Conservation (phyloP, 2,888 invertebrate species). For the Horisme vitalbata region DNA sequence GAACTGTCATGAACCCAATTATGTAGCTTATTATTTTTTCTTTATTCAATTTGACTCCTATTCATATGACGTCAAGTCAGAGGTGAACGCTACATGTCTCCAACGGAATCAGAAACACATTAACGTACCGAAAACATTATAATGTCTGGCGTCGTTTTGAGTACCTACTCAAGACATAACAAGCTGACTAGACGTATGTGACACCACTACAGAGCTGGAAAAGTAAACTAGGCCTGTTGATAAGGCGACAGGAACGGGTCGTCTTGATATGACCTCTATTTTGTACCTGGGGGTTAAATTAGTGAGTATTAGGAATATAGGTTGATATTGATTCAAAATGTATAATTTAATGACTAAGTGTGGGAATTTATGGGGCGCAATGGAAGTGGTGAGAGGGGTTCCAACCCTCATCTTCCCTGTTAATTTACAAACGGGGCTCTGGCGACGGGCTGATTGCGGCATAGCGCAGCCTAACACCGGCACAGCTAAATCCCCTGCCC, state of each 20-base stretch:
- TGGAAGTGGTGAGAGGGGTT: too few species aligned
- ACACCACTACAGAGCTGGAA: not conserved
- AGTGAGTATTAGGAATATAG: too few species aligned
- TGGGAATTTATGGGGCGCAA: too few species aligned
- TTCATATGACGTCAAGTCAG: conserved; percentile 4
- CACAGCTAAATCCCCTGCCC: too few species aligned
- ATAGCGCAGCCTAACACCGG: too few species aligned
- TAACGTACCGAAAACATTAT: conserved; percentile 4
- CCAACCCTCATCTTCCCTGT: too few species aligned
- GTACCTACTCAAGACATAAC: not conserved
- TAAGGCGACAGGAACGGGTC: not conserved
- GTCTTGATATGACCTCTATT: too few species aligned
- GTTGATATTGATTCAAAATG: too few species aligned
- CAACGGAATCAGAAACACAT: conserved; percentile 5
- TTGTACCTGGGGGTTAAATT: too few species aligned
- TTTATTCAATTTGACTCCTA: not conserved
- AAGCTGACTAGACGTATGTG: not conserved
- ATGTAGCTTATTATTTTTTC: not conserved
- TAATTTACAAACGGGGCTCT: too few species aligned
- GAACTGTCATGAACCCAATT: not conserved
- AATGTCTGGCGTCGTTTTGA: not conserved
- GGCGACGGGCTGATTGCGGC: too few species aligned
- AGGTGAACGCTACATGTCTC: conserved; percentile 1
- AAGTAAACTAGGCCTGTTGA: not conserved
- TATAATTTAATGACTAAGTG: too few species aligned